Evolutionary conservation across 37 sponge, comb jelly and placozoan species (phyloP), one percentile per base, ranked within the genome.

Genomic region (Halisarca cf. caerulea): DNA sequence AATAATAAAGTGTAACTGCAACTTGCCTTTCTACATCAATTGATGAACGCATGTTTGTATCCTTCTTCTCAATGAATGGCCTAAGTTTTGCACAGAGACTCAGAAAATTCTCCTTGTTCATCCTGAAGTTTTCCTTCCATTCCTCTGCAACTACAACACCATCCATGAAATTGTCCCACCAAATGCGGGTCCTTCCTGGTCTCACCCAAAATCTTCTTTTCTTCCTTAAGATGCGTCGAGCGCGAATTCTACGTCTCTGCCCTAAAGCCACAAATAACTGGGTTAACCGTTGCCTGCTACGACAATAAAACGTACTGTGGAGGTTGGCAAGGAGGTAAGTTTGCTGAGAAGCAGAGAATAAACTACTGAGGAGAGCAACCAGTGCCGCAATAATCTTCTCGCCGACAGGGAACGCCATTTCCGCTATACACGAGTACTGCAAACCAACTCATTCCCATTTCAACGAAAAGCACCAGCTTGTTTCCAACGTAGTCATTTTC

Each of bases 61-160:
- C 39, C 66, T 41, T 21, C 25, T 21, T 36, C 36, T 66, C 39
- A 68, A 66, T 58, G 8, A 42, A 68, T 82, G 69, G 69, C 20
- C 83, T 45, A 17, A 82, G 69, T 8, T 82, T 33, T n/a, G n/a
- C 41, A 64, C 28, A 82, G 3, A 82, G 70, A 23, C 66, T 82
- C 47, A 82, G 66, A 33, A 82, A 82, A 58, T 66, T 82, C 14
- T 66, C 47, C 60, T 66, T 82, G 60, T 51, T 20, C 83, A 64
- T 82, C 45, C 69, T 61, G 39, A 82, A 82, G 47, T 82, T 82
- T 28, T 82, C 70, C 83, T 82, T 82, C 83, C 83, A 82, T 21
- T 71, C 51, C 8, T 59, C 6, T 59, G 60, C 25, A n/a, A 59
- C 60, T 9, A 59, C 60, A 6, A 59, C 60, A 59, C 25, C 60